Evolutionary conservation across 35 echinoderm and acorn worm genomes (phyloP).

Genomic region (Acanthaster planci): DNA sequence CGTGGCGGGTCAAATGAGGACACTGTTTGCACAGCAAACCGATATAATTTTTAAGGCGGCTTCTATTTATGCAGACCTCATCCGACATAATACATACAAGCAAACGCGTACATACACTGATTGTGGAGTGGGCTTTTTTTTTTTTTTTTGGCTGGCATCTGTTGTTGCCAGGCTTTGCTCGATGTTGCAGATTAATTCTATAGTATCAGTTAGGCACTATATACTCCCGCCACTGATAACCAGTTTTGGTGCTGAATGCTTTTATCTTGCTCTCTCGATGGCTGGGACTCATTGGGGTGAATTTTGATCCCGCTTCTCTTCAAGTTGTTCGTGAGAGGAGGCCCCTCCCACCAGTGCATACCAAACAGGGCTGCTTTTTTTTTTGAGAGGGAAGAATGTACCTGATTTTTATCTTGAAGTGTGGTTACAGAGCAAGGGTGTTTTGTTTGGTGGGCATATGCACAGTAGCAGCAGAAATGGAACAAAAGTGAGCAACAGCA

Average conservation of each 20-base stretch:
- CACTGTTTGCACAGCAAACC: slow-evolving; percentile 28
- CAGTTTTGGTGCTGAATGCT: neutral
- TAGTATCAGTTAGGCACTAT: neutral
- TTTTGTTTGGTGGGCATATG: too few relatives aligned
- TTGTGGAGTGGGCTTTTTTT: neutral
- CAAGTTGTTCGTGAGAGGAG: neutral
- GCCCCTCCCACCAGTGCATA: neutral
- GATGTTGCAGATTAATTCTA: slow-evolving; percentile 17
- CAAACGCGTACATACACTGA: slow-evolving; percentile 9
- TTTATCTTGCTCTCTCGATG: neutral
- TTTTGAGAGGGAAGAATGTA: too few relatives aligned
- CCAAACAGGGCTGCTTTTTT: slow-evolving; percentile 16
- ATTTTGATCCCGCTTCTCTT: slow-evolving; percentile 18
- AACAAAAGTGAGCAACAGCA: too few relatives aligned
- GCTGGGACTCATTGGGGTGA: slow-evolving; percentile 1
- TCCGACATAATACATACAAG: slow-evolving; percentile 26
- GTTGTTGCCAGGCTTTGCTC: slow-evolving; percentile 18
- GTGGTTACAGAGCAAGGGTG: too few relatives aligned
- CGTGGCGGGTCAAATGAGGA: slow-evolving; percentile 27
- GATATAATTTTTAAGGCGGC: slow-evolving; percentile 30
- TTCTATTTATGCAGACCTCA: slow-evolving; percentile 24
- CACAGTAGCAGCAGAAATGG: too few relatives aligned
- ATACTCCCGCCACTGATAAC: slow-evolving; percentile 16
- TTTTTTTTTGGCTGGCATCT: neutral
- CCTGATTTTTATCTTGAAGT: too few relatives aligned